Evolutionary conservation across 2,113 vertebrate species (phyloP), one percentile per base, ranked within the genome.

Genomic region (Furnarius figulus): DNA sequence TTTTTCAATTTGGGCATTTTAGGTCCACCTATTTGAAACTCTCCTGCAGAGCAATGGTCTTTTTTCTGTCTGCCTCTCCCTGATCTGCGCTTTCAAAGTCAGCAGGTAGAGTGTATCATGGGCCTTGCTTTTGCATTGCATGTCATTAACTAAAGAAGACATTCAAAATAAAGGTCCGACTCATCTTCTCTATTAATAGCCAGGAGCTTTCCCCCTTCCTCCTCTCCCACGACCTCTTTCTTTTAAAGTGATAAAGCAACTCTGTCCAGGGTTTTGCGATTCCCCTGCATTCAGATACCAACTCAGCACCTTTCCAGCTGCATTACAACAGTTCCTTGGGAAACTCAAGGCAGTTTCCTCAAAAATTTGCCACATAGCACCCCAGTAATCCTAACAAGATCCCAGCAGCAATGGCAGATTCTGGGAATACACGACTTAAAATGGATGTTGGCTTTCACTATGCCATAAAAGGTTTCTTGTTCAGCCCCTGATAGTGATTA

Each of bases 151-250:
- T 94, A 91, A 81, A 75, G 89, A 91, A 70, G 49, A 58, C 84
- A 89, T 95, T 94, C 89, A 93, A 87, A 96, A 95, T 76, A 85
- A 91, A 87, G 81, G 74, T 94, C 70, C 89, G 85, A 85, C 70
- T 95, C 80, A 31, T 78, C 67, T 28, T 81, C 31, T 63, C 89
- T 95, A 89, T 92, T 95, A 93, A 93, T 93, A 96, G 76, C 55
- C 67, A 80, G 18, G 58, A 58, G 59, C 13, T 71, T 81, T 72
- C 24, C 84, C 90, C 68, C 68, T 50, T 61, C 59, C 56, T 74
- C 31, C 27, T 39, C 68, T 93, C 85, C 88, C 52, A 86, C n/a
- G 0, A 58, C 16, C 30, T 71, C 55, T 66, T 76, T 89, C 62
- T 78, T 74, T 90, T 92, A 78, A 90, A 95, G 89, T 7, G 77